A percentile compares a stretch with the other conserved stretches of the same genome.
Conservation (phyloP, 2,888 invertebrate genomes). For the Lordiphosa andalusiaca region DNA sequence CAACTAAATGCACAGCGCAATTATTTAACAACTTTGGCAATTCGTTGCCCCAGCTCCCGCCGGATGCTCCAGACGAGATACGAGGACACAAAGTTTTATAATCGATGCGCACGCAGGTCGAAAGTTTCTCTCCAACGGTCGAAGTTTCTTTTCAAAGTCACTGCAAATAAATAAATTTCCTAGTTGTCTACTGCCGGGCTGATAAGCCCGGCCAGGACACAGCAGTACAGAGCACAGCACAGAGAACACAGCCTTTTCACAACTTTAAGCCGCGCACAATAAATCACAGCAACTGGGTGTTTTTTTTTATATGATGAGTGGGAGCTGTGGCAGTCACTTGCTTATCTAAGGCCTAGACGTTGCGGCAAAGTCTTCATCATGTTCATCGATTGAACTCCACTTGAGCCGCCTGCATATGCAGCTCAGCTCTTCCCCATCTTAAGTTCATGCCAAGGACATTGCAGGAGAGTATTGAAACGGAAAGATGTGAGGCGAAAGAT, state of each 20-base stretch:
- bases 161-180: conserved; percentile 71
- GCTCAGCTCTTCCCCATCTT: conserved; percentile 14
- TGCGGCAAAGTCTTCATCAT: conserved; percentile 47
- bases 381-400: conserved; percentile 18
- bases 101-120: conserved; percentile 71
- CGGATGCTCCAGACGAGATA: conserved; percentile 51
- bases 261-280: conserved; percentile 62
- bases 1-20: conserved; percentile 59
- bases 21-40: conserved; percentile 71
- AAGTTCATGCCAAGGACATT: conserved; percentile 64
- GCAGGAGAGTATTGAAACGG: conserved; percentile 27
- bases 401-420: conserved; percentile 34
- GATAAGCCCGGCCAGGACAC: conserved; percentile 50
- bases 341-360: conserved; percentile 45
- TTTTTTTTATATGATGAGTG: conserved; percentile 11
- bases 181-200: conserved; percentile 30
- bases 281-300: conserved; percentile 53
- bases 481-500: conserved; percentile 21
- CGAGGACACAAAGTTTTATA: conserved; percentile 66
- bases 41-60: conserved; percentile 28
- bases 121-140: conserved; percentile 58
- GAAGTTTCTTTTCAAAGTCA: conserved; percentile 73
- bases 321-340: conserved; percentile 31
- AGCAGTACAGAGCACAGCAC: conserved; percentile 2
- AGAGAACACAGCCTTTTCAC: conserved; percentile 49